Evolutionary conservation across 2,888 invertebrate genomes (phyloP), one percentile per base, ranked within the genome.

Genomic region (Marronus borbonicus): DNA sequence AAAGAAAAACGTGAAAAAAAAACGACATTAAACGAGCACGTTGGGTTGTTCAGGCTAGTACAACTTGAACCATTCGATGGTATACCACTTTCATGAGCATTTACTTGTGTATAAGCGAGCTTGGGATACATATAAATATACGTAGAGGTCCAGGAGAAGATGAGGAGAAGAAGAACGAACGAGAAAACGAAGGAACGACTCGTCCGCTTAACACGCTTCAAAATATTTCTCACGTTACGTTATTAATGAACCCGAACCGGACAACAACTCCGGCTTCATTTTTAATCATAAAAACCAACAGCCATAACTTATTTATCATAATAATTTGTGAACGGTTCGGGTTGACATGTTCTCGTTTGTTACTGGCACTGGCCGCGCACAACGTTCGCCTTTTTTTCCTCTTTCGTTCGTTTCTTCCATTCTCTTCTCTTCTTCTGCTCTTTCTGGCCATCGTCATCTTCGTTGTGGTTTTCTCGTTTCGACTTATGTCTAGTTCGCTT

Each of bases 241-340:
- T 84, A 85, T 85, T 85, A 85, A 85, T 85, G 85, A 84, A 82
- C 81, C 52, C 81, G 82, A 83, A 82, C 84, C 83, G 83, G 83
- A 82, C 83, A 84, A 84, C 84, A 84, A 84, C 85, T 84, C 83
- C 84, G 81, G 66, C 66, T 83, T 84, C 84, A 85, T 85, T 85
- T 85, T 85, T 85, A 85, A 85, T 85, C 84, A 84, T 85, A 84
- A 85, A 84, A 84, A 85, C 84, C 83, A 84, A 85, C 84, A 84
- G 83, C 84, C 84, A 84, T 84, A 84, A 84, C 84, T 85, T 84
- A 85, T 85, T 85, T 84, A 83, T 83, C 84, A 83, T 84, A 82
- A 84, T 85, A 85, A 85, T 85, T 85, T 84, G 82, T 84, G 84
- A 83, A 82, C 84, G 81, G 76, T 66, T 79, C 76, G 80, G 76